Evolutionary conservation across 1,140 invertebrate genomes (phyloP), one percentile per base, ranked within the genome.

Genomic region (Drosophila orosa): DNA sequence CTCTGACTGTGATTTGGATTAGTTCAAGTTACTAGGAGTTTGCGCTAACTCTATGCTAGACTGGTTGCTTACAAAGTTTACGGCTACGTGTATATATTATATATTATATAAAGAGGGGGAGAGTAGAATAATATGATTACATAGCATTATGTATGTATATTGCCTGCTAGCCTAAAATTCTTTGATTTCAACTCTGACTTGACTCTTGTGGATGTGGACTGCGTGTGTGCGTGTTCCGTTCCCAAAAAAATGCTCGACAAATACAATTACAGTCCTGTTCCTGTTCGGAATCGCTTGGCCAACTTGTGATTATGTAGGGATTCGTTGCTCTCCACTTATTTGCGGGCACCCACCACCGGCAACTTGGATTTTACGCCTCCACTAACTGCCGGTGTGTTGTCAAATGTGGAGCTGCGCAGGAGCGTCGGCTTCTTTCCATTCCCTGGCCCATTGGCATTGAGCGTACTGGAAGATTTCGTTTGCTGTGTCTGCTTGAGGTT

Each of bases 391-490:
- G 55, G 93, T 37, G 94, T 92, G 2, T 94, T 95, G 74, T 96
- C 95, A 85, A 96, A 96, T 0, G 95, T 96, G 3, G 95, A 95
- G 80, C 95, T 96, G 19, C 95, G 92, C 39, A 94, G 94, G 3
- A 96, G 79, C 44, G 59, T 60, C 9, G 69, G 40, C 33, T 35
- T 71, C 74, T 19, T 42, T 33, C 33, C 67, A 15, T 25, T 67
- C 24, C 62, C 66, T 2, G 12, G 52, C 24, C 62, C 47, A 22
- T 52, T 54, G 5, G 50, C 68, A 29, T 78, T 89, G 24, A 89
- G 52, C n/a, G 68, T 78, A 25, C 69, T 80, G 73, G 85, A 83
- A 72, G 76, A 87, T 71, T 77, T 87, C 35, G 83, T 89, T 83
- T 87, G 76, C 60, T 91, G 85, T 15, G 83, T 79, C 42, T 48